Percentiles rank a stretch among this genome's conserved stretches.
Conservation (phyloP, 37 sponge, comb jelly and placozoan species). For the Ianthella basta region DNA sequence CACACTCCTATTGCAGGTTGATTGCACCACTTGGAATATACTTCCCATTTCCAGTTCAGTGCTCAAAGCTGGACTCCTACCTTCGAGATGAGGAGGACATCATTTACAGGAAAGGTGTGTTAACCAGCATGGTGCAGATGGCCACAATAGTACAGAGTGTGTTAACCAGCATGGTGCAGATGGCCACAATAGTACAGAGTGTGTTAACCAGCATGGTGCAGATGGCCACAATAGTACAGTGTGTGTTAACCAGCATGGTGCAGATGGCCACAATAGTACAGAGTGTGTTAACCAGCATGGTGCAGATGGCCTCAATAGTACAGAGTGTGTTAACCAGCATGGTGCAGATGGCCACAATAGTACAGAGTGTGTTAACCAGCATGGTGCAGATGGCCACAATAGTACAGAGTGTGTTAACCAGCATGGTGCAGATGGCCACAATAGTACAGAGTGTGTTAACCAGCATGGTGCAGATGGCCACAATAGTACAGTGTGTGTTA, state of each 20-base stretch:
- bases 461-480: background rate
- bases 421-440: too few relatives aligned
- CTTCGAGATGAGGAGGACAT: constrained; percentile 33
- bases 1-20: constrained; percentile 14
- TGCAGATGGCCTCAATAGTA: background rate
- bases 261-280: too few relatives aligned
- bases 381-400: background rate
- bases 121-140: background rate
- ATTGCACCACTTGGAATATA: constrained; percentile 70
- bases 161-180: background rate
- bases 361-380: background rate
- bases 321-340: too few relatives aligned
- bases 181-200: too few relatives aligned
- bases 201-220: background rate
- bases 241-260: too few relatives aligned
- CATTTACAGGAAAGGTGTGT: too few relatives aligned
- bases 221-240: too few relatives aligned
- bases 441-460: background rate
- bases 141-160: too few relatives aligned
- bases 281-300: background rate
- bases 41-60: constrained; percentile 80
- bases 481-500: too few relatives aligned
- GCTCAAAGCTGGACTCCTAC: constrained; percentile 75
- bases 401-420: too few relatives aligned
- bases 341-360: too few relatives aligned